phyloP scores from a whole-genome alignment of 2,113 vertebrate genomes.

The Plectropomus leopardus region DNA sequence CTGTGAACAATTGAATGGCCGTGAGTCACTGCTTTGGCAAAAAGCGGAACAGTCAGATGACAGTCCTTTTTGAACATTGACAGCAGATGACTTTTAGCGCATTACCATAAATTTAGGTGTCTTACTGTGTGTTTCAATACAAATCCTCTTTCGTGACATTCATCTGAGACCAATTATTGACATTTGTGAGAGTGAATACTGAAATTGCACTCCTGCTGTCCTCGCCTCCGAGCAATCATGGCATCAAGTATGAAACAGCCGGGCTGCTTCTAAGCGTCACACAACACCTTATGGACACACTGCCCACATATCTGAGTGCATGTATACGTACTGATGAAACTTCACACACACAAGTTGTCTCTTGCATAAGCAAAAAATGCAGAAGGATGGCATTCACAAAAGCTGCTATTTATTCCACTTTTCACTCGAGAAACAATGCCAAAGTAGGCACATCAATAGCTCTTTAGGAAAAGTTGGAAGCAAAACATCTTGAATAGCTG shows the following conservation, averaged over 20 bases:
- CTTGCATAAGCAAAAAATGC: background rate
- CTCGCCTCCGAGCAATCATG: conserved; percentile 49
- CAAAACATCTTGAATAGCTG: conserved; percentile 25
- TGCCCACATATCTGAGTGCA: conserved; percentile 46
- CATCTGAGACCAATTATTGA: conserved; percentile 27
- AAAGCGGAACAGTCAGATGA: conserved; percentile 4
- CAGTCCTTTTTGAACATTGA: conserved; percentile 1
- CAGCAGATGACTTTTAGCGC: background rate
- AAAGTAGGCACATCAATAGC: conserved; percentile 8
- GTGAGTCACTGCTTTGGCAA: conserved; percentile 40
- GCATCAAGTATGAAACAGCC: conserved; percentile 53
- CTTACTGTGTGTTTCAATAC: conserved; percentile 26
- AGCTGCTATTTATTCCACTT: conserved; percentile 11
- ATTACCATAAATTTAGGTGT: background rate
- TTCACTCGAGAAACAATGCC: conserved; percentile 7
- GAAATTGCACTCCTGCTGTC: conserved; percentile 58
- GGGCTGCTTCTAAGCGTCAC: conserved; percentile 43
- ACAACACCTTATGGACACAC: conserved; percentile 56
- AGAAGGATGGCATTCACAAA: conserved; percentile 1
- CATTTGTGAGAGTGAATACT: conserved; percentile 19
- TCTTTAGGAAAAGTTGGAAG: conserved; percentile 32
- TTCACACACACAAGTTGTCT: conserved; percentile 25
- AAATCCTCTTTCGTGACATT: background rate
- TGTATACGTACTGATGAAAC: conserved; percentile 15
- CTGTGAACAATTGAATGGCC: conserved; percentile 38